A percentile compares a stretch with the other conserved stretches of the same genome.
Evolutionary conservation across 2,797 vertebrate species (phyloP).

Genomic region (Tachyglossus aculeatus): DNA sequence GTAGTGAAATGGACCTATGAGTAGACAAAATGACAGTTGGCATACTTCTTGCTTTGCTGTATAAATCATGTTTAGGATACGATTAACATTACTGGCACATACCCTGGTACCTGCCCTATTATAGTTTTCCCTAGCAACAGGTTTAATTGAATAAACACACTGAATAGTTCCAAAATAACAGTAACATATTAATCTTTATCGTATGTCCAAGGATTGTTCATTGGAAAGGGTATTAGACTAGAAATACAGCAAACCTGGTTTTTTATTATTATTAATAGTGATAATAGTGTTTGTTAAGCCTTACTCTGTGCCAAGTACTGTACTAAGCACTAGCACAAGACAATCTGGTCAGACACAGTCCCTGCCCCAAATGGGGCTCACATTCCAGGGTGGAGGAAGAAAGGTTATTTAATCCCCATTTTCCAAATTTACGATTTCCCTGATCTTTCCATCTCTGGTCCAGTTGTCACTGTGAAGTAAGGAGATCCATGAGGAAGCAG

Average conservation of each 20-base stretch:
- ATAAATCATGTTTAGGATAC: constrained; percentile 69
- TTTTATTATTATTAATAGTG: too few relatives aligned
- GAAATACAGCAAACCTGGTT: neutral
- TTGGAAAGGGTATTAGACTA: constrained; percentile 10
- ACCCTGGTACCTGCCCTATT: constrained; percentile 44
- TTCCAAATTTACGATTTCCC: too few relatives aligned
- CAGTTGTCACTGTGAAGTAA: too few relatives aligned
- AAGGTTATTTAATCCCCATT: too few relatives aligned
- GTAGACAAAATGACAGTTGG: constrained; percentile 69
- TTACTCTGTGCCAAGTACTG: too few relatives aligned
- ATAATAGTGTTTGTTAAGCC: too few relatives aligned
- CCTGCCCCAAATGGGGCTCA: too few relatives aligned
- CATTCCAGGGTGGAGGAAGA: too few relatives aligned
- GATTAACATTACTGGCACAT: constrained; percentile 64
- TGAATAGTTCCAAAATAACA: constrained; percentile 40
- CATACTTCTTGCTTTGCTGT: constrained; percentile 52
- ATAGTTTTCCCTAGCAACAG: constrained; percentile 42
- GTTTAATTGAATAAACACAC: constrained; percentile 39
- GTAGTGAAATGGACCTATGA: constrained; percentile 45
- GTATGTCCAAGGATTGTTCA: neutral
- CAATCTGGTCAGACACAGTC: too few relatives aligned
- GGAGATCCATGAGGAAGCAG: too few relatives aligned
- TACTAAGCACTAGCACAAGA: too few relatives aligned
- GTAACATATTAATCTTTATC: constrained; percentile 3
- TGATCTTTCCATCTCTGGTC: too few relatives aligned